Base-by-base conservation (phyloP, 2,113 vertebrate genomes). In the Galemys pyrenaicus region DNA sequence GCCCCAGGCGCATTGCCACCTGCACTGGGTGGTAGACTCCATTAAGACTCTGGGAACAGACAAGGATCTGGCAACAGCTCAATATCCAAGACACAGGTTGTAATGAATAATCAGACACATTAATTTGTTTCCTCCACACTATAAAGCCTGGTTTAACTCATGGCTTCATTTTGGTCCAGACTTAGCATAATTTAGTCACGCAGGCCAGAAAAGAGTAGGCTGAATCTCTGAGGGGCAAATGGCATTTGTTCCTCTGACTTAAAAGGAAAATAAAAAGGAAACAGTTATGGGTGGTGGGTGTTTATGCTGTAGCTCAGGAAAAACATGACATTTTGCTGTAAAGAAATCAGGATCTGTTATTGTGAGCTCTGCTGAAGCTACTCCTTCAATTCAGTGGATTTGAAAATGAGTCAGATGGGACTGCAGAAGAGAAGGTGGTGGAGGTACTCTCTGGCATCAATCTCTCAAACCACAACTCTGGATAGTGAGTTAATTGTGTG, bases 381-480 rank as follows among this genome's bases (percentile, higher is more conserved):
- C 5, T 68, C 30, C 54, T 16, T 22, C 10, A 3, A 24, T 39
- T 41, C 41, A 35, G 79, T 39, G n/a, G 49, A 15, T 51, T 24
- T 64, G 44, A 56, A 73, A 88, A 67, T 84, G 58, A 95, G 62
- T 81, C 92, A 41, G 5, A 64, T 20, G 92, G 64, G 62, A 44
- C 81, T 85, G 32, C 4, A 73, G 86, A 90, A 81, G 51, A 62
- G 26, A 0, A 1, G 24, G 71, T 96, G 81, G 85, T 32, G 11
- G 85, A 56, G 92, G 83, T 83, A 24, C 65, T 58, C 51, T 70
- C 64, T n/a, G 74, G 41, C 28, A 46, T 3, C 73, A 70, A 28
- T 92, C 95, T 92, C 93, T 92, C 91, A 96, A 92, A n/a, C 74
- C 95, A 93, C 0, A 7, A 88, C 56, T 74, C 96, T 87, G 64